Evolutionary conservation across 2,113 vertebrate genomes (phyloP), one percentile per base, ranked within the genome.

Genomic region (Crotalus tigris): DNA sequence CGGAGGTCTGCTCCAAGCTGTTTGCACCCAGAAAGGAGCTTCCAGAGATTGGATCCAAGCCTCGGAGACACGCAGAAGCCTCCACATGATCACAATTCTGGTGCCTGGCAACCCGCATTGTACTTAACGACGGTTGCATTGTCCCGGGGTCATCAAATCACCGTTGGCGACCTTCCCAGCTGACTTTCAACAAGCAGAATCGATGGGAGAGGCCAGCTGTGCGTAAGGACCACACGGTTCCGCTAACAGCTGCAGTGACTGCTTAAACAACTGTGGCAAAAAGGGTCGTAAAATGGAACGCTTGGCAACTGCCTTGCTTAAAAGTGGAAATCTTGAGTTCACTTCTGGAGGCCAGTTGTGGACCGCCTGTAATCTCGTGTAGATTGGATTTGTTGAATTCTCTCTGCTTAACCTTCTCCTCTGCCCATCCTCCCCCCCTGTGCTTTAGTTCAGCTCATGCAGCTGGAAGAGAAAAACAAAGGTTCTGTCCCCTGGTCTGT

Each of bases 401-500:
- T 39, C 2, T 15, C 88, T 49, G n/a, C 93, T 92, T 53, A 1
- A 46, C 91, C 89, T 87, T 13, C 95, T 55, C 91, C 4, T 90
- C 12, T 3, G 26, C 33, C 11, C 57, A 91, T 93, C 75, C 92
- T 6, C 94, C 92, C 8, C 94, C 75, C 92, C 10, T 94, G 93
- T 93, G 49, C 49, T 87, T 44, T 93, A 99, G 98, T 98, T 91
- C 98, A 97, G 89, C 97, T 98, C 4, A 97, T 98, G 92, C 98
- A 98, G 93, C 12, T 98, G 93, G 98, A 99, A 96, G 98, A 99
- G 96, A 98, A 98, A 91, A 98, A 97, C 39, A 98, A 98, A 92
- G 98, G 99, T n/a, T 98, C 98, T 0, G 98, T 99, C 64, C 98
- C 98, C 54, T 99, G 98, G 98, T 98, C 98, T 0, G 98, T 98